phyloP scores from a whole-genome alignment of 2,113 vertebrate species.

The Hiodon alosoides region DNA sequence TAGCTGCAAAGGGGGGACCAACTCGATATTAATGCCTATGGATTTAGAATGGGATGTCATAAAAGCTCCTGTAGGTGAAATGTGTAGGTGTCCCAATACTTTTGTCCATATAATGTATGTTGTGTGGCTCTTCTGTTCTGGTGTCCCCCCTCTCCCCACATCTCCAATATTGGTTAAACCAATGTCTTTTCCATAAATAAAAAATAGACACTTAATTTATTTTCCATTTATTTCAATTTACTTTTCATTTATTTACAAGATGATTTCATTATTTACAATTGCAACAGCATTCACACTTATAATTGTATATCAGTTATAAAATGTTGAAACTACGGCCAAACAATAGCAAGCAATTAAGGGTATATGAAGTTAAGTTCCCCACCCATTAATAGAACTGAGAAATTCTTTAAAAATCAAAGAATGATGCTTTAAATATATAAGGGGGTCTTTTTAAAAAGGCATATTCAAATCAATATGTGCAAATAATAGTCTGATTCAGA shows the following conservation, averaged over 20 bases:
- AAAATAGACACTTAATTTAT: no score
- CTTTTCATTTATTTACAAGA: slow-evolving; percentile 21
- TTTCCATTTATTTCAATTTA: neutral
- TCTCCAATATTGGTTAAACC: neutral
- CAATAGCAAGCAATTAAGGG: neutral
- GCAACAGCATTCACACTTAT: slow-evolving; percentile 3
- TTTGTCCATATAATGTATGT: no score
- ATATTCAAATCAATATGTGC: slow-evolving; percentile 2
- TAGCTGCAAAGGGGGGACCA: no score
- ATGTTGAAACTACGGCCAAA: slow-evolving; percentile 7
- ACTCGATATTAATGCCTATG: no score
- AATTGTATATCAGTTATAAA: slow-evolving; percentile 12
- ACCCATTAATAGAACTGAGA: slow-evolving; percentile 2
- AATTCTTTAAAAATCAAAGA: slow-evolving; percentile 4
- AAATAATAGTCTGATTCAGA: slow-evolving; percentile 12
- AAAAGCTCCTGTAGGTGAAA: no score
- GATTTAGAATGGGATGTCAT: no score
- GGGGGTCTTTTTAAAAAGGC: slow-evolving; percentile 8
- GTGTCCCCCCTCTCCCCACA: neutral
- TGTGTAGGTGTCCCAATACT: no score
- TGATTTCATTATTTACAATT: slow-evolving; percentile 11
- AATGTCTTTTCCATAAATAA: slow-evolving; percentile 1
- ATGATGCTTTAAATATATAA: slow-evolving; percentile 6
- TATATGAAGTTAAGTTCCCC: slow-evolving; percentile 1
- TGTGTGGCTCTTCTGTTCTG: neutral